These are phyloP conservation scores for Diarsia brunnea DNA, from an alignment of 2,888 invertebrate species.

Conservation along the genomic window DNA sequence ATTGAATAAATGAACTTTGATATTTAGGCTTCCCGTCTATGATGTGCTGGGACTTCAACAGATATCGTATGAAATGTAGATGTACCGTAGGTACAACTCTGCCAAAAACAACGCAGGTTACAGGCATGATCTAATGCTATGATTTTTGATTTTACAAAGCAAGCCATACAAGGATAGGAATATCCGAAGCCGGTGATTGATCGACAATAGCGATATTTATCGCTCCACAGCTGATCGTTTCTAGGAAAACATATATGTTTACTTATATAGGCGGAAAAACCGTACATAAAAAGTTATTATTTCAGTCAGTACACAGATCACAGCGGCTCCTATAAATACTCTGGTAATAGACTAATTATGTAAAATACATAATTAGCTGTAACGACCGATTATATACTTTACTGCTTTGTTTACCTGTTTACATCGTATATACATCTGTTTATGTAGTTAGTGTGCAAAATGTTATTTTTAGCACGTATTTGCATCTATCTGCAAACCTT, in stretches of 20 bases:
- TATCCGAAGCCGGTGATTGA: not conserved
- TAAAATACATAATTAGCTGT: constrained; percentile 34
- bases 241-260: not conserved
- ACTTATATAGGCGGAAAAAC: constrained; percentile 3
- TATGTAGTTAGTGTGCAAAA: not conserved
- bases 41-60: not conserved
- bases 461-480: constrained; percentile 37
- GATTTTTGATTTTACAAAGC: not conserved
- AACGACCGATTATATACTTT: constrained; percentile 40
- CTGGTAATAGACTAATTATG: constrained; percentile 47
- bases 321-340: not conserved
- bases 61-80: not conserved
- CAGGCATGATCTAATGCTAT: not conserved
- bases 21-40: not conserved
- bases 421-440: constrained; percentile 26
- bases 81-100: not conserved
- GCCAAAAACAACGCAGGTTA: not conserved
- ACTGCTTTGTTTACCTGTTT: constrained; percentile 45
- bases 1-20: not conserved
- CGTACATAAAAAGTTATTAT: not conserved
- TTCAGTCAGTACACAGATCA: constrained; percentile 10
- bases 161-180: not conserved
- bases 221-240: not conserved
- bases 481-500: not conserved
- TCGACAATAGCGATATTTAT: not conserved